phyloP scores from a whole-genome alignment of 2,113 vertebrate genomes.

The Halichoerus grypus region DNA sequence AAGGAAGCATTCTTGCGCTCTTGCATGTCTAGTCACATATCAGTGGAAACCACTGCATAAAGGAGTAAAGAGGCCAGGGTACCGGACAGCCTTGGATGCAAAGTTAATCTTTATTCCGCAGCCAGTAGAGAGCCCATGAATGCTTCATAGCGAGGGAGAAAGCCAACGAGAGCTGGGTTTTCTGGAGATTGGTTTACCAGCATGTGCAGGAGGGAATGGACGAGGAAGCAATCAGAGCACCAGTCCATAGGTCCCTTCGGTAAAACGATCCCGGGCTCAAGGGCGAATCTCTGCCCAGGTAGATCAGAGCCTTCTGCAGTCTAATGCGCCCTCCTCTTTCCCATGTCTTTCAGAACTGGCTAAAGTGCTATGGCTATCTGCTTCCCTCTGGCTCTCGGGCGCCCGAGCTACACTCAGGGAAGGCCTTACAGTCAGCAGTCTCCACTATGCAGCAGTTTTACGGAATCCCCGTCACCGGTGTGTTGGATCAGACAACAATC shows the following conservation, averaged over 20 bases:
- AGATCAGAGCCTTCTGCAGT: not conserved
- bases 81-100: slow-evolving; percentile 16
- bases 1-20: not conserved
- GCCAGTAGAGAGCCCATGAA: not conserved
- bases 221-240: not conserved
- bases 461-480: slow-evolving; percentile 94
- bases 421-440: slow-evolving; percentile 94
- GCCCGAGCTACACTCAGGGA: slow-evolving; percentile 93
- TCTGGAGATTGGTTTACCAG: slow-evolving; percentile 24
- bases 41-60: not conserved
- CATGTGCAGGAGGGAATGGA: not conserved
- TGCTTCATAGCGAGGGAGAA: not conserved
- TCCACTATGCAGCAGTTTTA: slow-evolving; percentile 96
- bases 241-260: not conserved
- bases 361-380: slow-evolving; percentile 96
- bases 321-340: slow-evolving; percentile 55
- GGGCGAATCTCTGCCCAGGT: not conserved
- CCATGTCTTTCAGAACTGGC: slow-evolving; percentile 91
- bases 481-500: slow-evolving; percentile 94
- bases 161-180: not conserved
- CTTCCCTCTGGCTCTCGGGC: slow-evolving; percentile 92
- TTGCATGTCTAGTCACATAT: not conserved
- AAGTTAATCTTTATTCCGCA: slow-evolving; percentile 31
- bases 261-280: slow-evolving; percentile 8
- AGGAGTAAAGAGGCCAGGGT: not conserved